Conservation (phyloP, 2,113 vertebrate species). For the Hiodon tergisus region DNA sequence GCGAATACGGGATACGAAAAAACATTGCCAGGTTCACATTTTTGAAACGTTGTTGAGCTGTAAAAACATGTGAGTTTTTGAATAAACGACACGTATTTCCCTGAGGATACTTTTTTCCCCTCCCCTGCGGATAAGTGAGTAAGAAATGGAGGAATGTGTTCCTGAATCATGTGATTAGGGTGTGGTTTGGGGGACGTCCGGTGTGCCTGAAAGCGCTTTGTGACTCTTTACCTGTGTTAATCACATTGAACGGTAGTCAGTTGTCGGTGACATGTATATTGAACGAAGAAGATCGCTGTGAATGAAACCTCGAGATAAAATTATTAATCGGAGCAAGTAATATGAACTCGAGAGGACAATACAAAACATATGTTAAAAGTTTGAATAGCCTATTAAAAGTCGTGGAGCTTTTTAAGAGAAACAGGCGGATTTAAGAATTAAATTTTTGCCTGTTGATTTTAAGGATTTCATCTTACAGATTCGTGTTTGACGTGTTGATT, state of each 20-base stretch:
- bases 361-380: neutral
- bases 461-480: neutral
- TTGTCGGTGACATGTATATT: neutral
- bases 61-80: too few species aligned
- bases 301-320: neutral
- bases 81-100: too few species aligned
- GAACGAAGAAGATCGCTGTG: neutral
- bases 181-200: constrained; percentile 25
- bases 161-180: constrained; percentile 34
- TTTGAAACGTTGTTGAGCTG: too few species aligned
- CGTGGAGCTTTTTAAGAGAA: too few species aligned
- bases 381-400: too few species aligned
- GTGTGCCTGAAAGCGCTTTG: constrained; percentile 24
- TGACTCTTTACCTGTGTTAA: constrained; percentile 23
- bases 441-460: neutral
- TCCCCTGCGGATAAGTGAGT: neutral
- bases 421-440: too few species aligned
- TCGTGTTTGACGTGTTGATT: neutral
- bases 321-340: neutral
- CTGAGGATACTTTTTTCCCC: neutral
- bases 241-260: neutral
- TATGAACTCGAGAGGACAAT: neutral
- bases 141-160: constrained; percentile 1
- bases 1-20: too few species aligned
- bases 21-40: too few species aligned